These are phyloP conservation scores for Hypena proboscidalis DNA, from an alignment of 2,888 invertebrate genomes.

Conservation along the genomic window DNA sequence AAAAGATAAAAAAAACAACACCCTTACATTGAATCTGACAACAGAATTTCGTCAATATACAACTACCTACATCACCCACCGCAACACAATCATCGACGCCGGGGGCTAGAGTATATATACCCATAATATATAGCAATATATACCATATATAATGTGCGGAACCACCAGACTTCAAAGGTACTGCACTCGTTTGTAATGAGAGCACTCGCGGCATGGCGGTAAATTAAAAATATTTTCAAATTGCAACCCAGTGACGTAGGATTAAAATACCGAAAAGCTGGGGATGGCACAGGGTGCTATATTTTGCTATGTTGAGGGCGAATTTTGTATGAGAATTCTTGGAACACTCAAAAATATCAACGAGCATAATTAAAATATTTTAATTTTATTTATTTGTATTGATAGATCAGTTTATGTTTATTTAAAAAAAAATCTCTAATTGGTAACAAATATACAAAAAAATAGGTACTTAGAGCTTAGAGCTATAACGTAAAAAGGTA, in stretches of 20 bases:
- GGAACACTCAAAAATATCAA: too few species aligned
- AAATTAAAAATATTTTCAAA: constrained; percentile 73
- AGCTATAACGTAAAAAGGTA: too few species aligned
- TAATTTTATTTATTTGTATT: too few species aligned
- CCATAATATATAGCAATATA: constrained; percentile 2
- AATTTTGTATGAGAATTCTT: too few species aligned
- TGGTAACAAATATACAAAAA: too few species aligned
- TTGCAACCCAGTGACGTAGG: constrained; percentile 45
- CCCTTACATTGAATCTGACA: neutral
- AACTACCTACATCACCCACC: constrained; percentile 18
- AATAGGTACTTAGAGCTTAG: too few species aligned
- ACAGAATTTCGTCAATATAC: constrained; percentile 8
- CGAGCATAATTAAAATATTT: too few species aligned
- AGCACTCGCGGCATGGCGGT: constrained; percentile 51
- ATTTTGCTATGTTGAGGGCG: too few species aligned
- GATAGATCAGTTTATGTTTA: too few species aligned
- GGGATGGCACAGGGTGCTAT: constrained; percentile 14
- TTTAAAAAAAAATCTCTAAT: too few species aligned
- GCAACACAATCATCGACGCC: constrained; percentile 35
- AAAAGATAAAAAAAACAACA: too few species aligned
- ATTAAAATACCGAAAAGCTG: constrained; percentile 34
- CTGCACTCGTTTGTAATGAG: constrained; percentile 54
- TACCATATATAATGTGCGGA: constrained; percentile 30
- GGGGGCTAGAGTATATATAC: constrained; percentile 36
- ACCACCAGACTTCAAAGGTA: constrained; percentile 62